A percentile compares a stretch with the other conserved stretches of the same genome.
Evolutionary conservation across 2,113 vertebrate genomes (phyloP).

Genomic region (Bos taurus): ARS-UCD2.0 NC_037344.1:65435001-65435500

Average conservation of each 20-base stretch:
- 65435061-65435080: not conserved
- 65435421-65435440: not conserved
- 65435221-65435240: conserved; percentile 55
- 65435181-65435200: not conserved
- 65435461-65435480: not conserved
- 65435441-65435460: not conserved
- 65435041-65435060: not conserved
- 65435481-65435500: not conserved
- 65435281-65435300: conserved; percentile 51
- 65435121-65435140: conserved; percentile 27
- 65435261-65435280: conserved; percentile 56
- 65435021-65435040: not conserved
- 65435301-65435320: conserved; percentile 51
- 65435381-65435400: conserved; percentile 11
- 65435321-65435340: not conserved
- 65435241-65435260: conserved; percentile 38
- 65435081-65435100: not conserved
- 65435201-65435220: conserved; percentile 48
- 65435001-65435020: not conserved
- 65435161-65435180: not conserved
- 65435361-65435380: conserved; percentile 11
- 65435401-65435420: not conserved
- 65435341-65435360: conserved; percentile 40
- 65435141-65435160: not conserved
- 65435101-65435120: not conserved